These are phyloP conservation scores for Pantherophis guttatus DNA, from an alignment of 2,113 vertebrate genomes.

Conservation along the genomic window DNA sequence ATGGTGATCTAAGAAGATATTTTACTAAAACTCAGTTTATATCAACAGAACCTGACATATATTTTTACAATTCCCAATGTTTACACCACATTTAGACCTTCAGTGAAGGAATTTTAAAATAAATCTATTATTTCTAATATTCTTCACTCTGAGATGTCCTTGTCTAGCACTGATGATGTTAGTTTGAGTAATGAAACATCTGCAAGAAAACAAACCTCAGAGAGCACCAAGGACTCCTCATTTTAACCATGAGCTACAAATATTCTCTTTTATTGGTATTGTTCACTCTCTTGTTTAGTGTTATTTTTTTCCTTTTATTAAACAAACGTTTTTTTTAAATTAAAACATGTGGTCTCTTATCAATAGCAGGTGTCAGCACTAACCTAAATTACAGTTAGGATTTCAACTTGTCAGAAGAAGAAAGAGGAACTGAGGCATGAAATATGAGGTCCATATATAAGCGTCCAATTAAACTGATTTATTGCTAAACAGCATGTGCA, in stretches of 20 bases:
- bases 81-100: neutral
- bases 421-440: neutral
- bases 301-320: neutral
- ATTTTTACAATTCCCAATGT: neutral
- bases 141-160: neutral
- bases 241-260: neutral
- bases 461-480: neutral
- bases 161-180: neutral
- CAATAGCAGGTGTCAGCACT: neutral
- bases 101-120: neutral
- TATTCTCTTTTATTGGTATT: neutral
- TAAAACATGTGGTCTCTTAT: neutral
- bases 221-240: neutral
- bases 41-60: neutral
- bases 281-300: neutral
- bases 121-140: neutral
- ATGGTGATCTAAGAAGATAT: neutral
- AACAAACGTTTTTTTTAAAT: neutral
- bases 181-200: neutral
- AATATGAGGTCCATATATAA: neutral
- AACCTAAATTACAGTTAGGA: neutral
- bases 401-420: neutral
- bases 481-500: neutral
- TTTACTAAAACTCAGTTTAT: neutral
- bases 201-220: neutral